Base-by-base conservation (phyloP, 2,113 vertebrate species). In the Nothobranchius kuhntae region DNA sequence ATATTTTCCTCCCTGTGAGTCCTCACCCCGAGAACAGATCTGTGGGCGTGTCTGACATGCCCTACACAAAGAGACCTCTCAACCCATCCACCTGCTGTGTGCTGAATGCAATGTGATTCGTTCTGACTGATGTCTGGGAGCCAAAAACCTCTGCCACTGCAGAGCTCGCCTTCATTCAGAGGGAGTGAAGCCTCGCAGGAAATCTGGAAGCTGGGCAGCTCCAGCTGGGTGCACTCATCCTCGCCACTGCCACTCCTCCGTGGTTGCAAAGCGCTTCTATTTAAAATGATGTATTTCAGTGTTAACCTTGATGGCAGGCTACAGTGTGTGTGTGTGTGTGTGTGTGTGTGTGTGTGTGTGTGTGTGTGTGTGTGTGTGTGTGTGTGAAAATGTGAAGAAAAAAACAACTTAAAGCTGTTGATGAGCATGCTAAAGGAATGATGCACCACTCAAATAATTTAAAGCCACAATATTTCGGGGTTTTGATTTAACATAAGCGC, bases 111-210 rank as follows among this genome's bases (percentile, higher is more conserved):
- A 71, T 64, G 44, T 84, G 78, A 87, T 78, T 68, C 46, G 21
- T 70, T 76, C 65, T 71, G 82, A 89, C 82, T 82, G 81, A 73
- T 54, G 68, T 76, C 52, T n/a, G 44, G 51, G 67, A 80, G 82
- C 74, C 72, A 68, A 79, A 46, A 66, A 56, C 71, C 48, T 21
- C 62, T 56, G 70, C 59, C 58, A 53, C 61, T 1, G 53, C 81
- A 73, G 52, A 2, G 21, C 58, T 83, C 59, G 77, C 73, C 69
- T 44, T 60, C 44, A 62, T 21, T 36, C 15, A 80, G 70, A 65
- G 66, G 53, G 73, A 73, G 52, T 55, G 59, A 78, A 83, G 76
- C 76, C 66, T 80, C 65, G 72, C 65, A 73, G 75, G 63, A 65
- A 73, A 66, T 74, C 68, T 68, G 61, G 68, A 68, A 75, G 62